A percentile compares a stretch with the other conserved stretches of the same genome.
Evolutionary conservation across 2,113 vertebrate species (phyloP).

Genomic region (Saguinus midas): DNA sequence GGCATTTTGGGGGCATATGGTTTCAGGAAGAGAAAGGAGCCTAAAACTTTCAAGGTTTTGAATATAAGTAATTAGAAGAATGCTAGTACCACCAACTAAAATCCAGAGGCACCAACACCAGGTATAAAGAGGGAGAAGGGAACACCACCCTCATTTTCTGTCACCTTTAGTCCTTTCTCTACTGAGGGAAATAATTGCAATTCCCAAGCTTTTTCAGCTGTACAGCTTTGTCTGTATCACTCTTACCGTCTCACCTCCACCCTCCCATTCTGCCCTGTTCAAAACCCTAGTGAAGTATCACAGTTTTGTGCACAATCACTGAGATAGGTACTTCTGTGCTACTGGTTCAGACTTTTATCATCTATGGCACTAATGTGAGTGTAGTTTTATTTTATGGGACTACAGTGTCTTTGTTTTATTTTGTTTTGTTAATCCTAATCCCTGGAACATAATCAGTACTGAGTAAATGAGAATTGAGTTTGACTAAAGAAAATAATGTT

Average conservation of each 20-base stretch:
- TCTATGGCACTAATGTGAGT: not conserved
- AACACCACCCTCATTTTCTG: not conserved
- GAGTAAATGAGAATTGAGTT: constrained; percentile 36
- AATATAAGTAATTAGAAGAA: not conserved
- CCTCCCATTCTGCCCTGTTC: not conserved
- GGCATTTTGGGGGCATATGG: not conserved
- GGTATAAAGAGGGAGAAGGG: not conserved
- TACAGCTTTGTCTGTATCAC: not conserved
- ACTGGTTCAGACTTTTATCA: not conserved
- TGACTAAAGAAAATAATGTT: constrained; percentile 49
- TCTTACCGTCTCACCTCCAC: no score
- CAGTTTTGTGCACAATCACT: not conserved
- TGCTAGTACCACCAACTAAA: not conserved
- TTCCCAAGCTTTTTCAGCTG: not conserved
- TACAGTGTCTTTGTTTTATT: not conserved
- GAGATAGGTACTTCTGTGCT: not conserved
- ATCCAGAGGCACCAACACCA: not conserved
- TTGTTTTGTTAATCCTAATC: not conserved
- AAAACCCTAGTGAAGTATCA: not conserved
- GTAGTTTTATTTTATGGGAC: not conserved
- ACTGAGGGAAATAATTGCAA: no score
- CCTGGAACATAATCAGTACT: not conserved
- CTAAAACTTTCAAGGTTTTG: not conserved
- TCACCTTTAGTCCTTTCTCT: not conserved
- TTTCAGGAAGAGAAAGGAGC: not conserved